A percentile compares a stretch with the other conserved stretches of the same genome.
Conservation (phyloP, 1,140 invertebrate species). For the Magallana gigas region DNA sequence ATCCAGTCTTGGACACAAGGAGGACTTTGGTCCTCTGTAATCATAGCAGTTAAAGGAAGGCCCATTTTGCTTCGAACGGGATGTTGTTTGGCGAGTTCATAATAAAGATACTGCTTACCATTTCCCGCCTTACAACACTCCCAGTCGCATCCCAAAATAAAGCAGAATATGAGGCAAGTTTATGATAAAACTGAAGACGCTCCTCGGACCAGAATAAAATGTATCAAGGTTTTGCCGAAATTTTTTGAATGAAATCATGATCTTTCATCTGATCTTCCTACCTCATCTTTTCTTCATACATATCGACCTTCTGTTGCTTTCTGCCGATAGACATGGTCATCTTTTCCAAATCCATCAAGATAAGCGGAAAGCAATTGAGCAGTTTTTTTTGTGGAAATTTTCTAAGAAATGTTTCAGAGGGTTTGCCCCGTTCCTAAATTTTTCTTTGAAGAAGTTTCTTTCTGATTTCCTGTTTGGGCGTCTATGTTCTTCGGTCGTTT, state of each 20-base stretch:
- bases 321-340: conserved; percentile 2
- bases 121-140: neutral
- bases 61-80: neutral
- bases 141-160: conserved; percentile 1
- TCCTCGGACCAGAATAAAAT: conserved; percentile 13
- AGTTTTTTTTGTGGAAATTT: neutral
- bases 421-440: neutral
- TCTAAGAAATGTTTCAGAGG: neutral
- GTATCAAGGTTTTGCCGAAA: neutral
- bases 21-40: neutral
- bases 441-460: neutral
- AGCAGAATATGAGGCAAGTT: neutral
- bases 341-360: neutral
- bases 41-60: neutral
- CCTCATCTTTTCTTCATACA: neutral
- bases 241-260: neutral
- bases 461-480: neutral
- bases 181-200: neutral
- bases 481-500: conserved; percentile 6
- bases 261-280: neutral
- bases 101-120: neutral
- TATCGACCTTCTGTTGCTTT: neutral
- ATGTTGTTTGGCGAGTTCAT: neutral
- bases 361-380: conserved; percentile 5
- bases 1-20: conserved; percentile 27